Conservation (phyloP, 2,797 vertebrate species). For the Neomorphus geoffroyi region DNA sequence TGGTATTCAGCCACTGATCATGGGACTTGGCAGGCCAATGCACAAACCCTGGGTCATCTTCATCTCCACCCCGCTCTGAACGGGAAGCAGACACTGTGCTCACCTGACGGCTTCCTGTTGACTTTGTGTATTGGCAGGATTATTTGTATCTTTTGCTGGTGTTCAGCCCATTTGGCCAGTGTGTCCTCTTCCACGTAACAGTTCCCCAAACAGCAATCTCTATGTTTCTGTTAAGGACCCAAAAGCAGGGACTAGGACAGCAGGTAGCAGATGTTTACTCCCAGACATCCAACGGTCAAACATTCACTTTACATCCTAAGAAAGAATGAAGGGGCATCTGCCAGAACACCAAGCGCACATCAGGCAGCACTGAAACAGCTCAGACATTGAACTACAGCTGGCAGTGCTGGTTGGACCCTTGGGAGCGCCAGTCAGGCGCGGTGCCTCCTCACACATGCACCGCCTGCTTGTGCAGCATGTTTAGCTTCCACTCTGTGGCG, state of each 20-base stretch:
- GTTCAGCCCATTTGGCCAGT: neutral
- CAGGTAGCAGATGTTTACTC: neutral
- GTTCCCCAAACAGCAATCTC: neutral
- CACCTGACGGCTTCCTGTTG: neutral
- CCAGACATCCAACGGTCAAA: neutral
- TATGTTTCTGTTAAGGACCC: neutral
- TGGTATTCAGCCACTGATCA: neutral
- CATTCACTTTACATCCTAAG: neutral
- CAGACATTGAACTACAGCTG: accelerated
- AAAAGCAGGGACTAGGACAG: neutral
- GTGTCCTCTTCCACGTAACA: neutral
- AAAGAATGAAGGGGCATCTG: neutral
- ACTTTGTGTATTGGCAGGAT: neutral
- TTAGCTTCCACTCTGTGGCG: neutral
- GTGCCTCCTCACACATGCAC: accelerated
- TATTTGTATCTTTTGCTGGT: neutral
- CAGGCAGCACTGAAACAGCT: neutral
- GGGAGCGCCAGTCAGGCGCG: accelerated
- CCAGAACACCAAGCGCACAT: accelerated
- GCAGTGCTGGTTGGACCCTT: accelerated
- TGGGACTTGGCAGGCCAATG: neutral
- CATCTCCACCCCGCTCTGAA: neutral
- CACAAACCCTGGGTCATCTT: neutral
- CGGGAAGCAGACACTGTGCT: neutral
- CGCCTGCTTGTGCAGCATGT: neutral